phyloP scores from a whole-genome alignment of 2,797 vertebrate species.

The Enteromius thamalakanensis region DNA sequence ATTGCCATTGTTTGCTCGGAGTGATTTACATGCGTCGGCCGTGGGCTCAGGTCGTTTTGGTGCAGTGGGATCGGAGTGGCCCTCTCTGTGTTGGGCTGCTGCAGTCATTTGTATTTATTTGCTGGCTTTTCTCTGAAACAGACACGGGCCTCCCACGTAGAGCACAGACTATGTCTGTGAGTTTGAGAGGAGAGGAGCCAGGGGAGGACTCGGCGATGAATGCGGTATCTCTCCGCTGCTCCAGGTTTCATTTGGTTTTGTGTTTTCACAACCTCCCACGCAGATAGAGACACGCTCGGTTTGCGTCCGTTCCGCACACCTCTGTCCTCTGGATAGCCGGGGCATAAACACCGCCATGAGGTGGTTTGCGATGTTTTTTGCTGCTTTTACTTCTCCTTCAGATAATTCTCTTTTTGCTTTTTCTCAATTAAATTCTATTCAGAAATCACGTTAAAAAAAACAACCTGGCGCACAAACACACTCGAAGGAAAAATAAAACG shows the following conservation, averaged over 20 bases:
- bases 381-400: neutral
- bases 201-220: constrained; percentile 47
- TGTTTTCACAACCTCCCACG: constrained; percentile 48
- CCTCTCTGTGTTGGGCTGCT: constrained; percentile 64
- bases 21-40: constrained; percentile 45
- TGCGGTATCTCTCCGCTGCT: constrained; percentile 47
- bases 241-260: constrained; percentile 48
- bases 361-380: neutral
- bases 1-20: constrained; percentile 36
- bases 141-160: constrained; percentile 55
- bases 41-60: constrained; percentile 43
- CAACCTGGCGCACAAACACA: neutral
- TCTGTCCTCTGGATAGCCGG: constrained; percentile 17
- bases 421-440: neutral
- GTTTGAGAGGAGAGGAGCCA: constrained; percentile 45
- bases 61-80: constrained; percentile 54
- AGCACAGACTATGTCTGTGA: constrained; percentile 50
- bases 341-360: neutral
- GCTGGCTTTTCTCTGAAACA: constrained; percentile 55
- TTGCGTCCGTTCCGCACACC: constrained; percentile 30
- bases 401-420: neutral
- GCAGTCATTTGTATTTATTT: constrained; percentile 81
- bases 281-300: constrained; percentile 24
- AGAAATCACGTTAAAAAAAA: neutral
- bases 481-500: constrained; percentile 16